A percentile compares a stretch with the other conserved stretches of the same genome.
Conservation (phyloP, 2,113 vertebrate genomes). For the Ciconia stormi region DNA sequence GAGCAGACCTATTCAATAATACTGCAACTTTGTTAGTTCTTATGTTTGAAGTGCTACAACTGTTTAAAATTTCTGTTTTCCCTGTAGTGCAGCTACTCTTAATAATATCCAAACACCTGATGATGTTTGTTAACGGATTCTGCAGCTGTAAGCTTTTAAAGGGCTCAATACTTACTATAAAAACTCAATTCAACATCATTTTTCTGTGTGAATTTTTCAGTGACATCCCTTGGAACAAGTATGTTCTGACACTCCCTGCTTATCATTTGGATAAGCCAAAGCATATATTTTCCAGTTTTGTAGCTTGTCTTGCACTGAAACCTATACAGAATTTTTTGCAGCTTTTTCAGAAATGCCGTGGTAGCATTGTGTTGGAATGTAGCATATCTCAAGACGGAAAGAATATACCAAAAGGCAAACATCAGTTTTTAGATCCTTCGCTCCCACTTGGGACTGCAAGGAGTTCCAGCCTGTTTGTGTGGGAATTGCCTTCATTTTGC, state of each 20-base stretch:
- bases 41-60: neutral
- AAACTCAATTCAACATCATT: neutral
- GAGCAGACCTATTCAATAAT: neutral
- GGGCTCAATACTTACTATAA: neutral
- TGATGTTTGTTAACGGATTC: neutral
- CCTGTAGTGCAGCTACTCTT: neutral
- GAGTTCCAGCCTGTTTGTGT: neutral
- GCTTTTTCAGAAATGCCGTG: neutral
- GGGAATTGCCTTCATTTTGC: neutral
- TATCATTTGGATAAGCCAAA: neutral
- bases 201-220: neutral
- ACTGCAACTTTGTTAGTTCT: neutral
- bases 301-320: neutral
- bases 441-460: neutral
- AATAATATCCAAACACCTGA: neutral
- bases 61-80: neutral
- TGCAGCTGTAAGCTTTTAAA: neutral
- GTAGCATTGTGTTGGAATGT: neutral
- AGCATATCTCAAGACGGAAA: neutral
- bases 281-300: neutral
- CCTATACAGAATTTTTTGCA: fast-evolving
- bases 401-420: neutral
- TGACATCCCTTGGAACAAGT: neutral
- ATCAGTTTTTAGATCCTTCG: neutral
- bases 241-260: neutral